Base-by-base conservation (phyloP, 53 echinoderm and acorn worm species). In the Holothuria scabra region DNA sequence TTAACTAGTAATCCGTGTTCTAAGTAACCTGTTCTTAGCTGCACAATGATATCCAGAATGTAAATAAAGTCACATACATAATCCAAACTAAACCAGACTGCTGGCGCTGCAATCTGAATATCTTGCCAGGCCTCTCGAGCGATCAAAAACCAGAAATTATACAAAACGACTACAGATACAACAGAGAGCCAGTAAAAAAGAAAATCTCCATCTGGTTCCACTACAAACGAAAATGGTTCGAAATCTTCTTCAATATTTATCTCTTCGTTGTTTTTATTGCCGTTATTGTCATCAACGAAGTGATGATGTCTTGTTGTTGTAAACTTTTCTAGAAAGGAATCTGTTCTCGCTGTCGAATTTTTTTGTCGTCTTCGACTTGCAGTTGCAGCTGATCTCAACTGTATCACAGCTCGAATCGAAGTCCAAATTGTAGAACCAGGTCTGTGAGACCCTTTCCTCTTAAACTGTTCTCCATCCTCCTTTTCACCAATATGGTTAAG, bases 51-150 rank as follows among this genome's bases (percentile, higher is more conserved):
- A 63, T 96, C 97, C 19, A 92, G 18, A 58, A 96, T 34, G 65
- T 88, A 96, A 52, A 94, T 80, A 67, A 94, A 84, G 61, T 96
- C 97, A 66, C 83, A 93, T n/a, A 89, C 33, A 76, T 96, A 96
- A 66, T 96, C 97, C 28, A 90, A 41, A n/a, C 83, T 69, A 63
- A 96, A 96, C 97, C 97, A 96, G 9, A 84, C 75, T 3, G 64
- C 76, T 13, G 59, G 84, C 8, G 56, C 79, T 22, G 85, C 46
- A 0, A 81, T 59, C 60, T 96, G 97, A 25, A 96, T 82, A 14
- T 89, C 97, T 13, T 88, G 83, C 97, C 97, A 96, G 22, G 97
- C 97, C 67, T 96, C 89, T 19, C 97, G 85, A 55, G 94, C 93
- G 56, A 96, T 94, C 74, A 93, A 37, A 37, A 94, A 80, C 97